A percentile compares a stretch with the other conserved stretches of the same genome.
Conservation (phyloP, 92 coral and sea anemone genomes). For the Ricordea florida region DNA sequence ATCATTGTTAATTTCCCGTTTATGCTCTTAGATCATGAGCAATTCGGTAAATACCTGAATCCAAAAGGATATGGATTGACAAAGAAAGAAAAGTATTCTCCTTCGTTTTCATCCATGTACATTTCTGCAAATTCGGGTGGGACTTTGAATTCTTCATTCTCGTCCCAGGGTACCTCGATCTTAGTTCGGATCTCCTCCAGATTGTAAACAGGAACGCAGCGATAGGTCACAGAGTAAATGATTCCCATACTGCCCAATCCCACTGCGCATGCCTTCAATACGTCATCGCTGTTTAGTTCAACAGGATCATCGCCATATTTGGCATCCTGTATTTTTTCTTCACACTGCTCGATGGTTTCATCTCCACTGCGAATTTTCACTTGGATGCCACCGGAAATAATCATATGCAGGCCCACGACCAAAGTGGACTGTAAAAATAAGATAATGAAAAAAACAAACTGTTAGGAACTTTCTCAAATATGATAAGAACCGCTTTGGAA, state of each 20-base stretch:
- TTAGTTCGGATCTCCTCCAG: constrained; percentile 3
- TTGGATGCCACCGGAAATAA: constrained; percentile 24
- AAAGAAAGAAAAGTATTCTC: constrained; percentile 34
- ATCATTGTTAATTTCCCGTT: too few relatives aligned
- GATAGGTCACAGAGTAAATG: constrained; percentile 31
- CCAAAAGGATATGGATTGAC: constrained; percentile 39
- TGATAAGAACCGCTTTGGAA: neutral
- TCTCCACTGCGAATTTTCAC: constrained; percentile 16
- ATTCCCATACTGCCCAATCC: constrained; percentile 32
- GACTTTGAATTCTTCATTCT: neutral
- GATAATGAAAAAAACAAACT: neutral
- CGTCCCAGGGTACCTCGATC: neutral
- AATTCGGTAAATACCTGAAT: too few relatives aligned
- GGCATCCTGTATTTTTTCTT: constrained; percentile 2
- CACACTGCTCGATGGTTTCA: constrained; percentile 15
- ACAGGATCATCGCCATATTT: constrained; percentile 17
- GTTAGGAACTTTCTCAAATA: neutral
- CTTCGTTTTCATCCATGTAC: neutral
- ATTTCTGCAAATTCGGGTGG: constrained; percentile 1
- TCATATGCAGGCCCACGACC: constrained; percentile 31
- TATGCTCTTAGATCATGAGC: too few relatives aligned
- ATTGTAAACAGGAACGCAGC: constrained; percentile 38
- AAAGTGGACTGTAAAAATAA: constrained; percentile 26
- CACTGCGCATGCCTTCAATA: constrained; percentile 27
- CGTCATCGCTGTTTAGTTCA: constrained; percentile 16